A percentile compares a stretch with the other conserved stretches of the same genome.
These are phyloP conservation scores for Acanthis flammea DNA, from an alignment of 2,797 vertebrate species.

Conservation along the genomic window DNA sequence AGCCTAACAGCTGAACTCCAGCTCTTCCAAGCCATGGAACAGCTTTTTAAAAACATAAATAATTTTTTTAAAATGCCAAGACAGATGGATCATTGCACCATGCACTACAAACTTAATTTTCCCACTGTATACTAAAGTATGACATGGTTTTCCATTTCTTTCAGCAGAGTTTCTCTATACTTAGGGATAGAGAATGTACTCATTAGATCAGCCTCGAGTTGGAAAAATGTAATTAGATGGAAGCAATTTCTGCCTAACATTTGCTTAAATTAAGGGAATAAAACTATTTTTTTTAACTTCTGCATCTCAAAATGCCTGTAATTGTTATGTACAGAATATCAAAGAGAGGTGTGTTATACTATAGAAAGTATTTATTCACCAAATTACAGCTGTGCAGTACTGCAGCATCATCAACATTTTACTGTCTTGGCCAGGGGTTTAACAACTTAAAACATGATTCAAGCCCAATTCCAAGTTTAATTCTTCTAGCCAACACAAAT, in stretches of 20 bases:
- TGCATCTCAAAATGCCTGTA: not conserved
- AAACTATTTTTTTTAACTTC: not conserved
- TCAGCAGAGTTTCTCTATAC: not conserved
- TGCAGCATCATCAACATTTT: not conserved
- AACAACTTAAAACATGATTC: not conserved
- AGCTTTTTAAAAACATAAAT: not conserved
- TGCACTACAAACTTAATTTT: not conserved
- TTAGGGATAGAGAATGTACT: not conserved
- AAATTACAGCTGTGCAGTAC: not conserved
- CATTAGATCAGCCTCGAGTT: accelerated
- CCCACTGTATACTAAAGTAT: not conserved
- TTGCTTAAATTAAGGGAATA: not conserved
- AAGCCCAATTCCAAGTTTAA: not conserved
- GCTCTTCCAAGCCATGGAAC: not conserved
- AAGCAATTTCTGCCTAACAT: not conserved
- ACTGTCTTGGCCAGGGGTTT: not conserved
- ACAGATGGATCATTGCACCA: not conserved
- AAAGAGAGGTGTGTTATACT: not conserved
- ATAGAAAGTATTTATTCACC: not conserved
- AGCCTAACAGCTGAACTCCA: not conserved
- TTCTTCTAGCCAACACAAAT: not conserved
- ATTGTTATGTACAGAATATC: not conserved
- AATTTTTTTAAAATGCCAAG: not conserved
- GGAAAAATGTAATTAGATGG: not conserved
- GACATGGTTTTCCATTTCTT: not conserved